These are phyloP conservation scores for Anticlea derivata DNA, from an alignment of 2,888 invertebrate genomes.

Conservation along the genomic window DNA sequence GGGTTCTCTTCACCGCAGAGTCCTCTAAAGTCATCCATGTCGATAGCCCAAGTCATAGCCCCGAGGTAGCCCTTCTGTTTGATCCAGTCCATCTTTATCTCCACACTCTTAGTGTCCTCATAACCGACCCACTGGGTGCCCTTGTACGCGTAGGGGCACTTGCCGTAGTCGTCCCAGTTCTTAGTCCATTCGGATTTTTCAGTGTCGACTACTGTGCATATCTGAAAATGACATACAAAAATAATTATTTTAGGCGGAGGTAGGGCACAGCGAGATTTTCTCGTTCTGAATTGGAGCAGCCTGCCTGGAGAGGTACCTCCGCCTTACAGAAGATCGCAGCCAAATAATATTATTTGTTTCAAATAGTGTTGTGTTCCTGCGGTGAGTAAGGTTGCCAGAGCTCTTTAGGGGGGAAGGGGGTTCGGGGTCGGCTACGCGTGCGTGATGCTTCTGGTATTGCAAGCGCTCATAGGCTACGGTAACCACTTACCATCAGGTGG, in stretches of 20 bases:
- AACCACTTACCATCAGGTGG: no score
- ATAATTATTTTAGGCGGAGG: not conserved
- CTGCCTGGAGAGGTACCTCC: no score
- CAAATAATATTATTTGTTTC: no score
- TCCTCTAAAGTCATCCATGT: conserved; percentile 95
- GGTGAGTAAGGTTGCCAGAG: no score
- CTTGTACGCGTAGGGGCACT: conserved; percentile 93
- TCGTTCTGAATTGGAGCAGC: no score
- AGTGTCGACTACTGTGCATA: conserved; percentile 89
- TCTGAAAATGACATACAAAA: conserved; percentile 80
- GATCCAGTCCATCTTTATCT: conserved; percentile 95
- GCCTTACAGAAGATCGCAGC: no score
- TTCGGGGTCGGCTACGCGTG: no score
- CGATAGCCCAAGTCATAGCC: conserved; percentile 96
- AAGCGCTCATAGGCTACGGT: no score
- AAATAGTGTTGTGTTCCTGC: no score
- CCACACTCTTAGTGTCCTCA: conserved; percentile 91
- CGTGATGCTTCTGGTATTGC: no score
- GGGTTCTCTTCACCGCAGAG: conserved; percentile 91
- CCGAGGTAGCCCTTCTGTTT: conserved; percentile 91
- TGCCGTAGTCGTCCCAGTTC: conserved; percentile 92
- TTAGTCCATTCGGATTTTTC: conserved; percentile 90
- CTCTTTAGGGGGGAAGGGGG: no score
- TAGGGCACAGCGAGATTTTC: no score
- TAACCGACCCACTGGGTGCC: conserved; percentile 96